Conservation (phyloP, 2,888 invertebrate genomes). For the Watsonalla binaria region DNA sequence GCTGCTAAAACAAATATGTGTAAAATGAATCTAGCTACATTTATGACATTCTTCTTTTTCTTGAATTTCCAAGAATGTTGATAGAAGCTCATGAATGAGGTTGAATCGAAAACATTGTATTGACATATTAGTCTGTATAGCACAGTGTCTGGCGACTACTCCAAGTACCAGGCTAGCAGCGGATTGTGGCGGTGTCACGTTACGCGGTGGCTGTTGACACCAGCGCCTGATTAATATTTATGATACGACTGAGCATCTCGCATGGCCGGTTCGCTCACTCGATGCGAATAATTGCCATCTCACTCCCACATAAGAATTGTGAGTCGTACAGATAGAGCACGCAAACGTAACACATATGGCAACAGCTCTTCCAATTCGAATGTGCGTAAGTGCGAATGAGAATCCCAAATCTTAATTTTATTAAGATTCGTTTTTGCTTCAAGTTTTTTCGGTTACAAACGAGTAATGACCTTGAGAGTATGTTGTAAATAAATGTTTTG, state of each 20-base stretch:
- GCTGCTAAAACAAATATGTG: too few species aligned
- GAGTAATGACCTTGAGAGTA: conserved; percentile 30
- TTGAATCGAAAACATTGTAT: conserved; percentile 20
- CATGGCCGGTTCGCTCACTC: conserved; percentile 73
- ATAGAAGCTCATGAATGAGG: conserved; percentile 1
- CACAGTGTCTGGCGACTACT: conserved; percentile 48
- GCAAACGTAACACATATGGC: conserved; percentile 48
- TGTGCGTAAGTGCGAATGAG: conserved; percentile 73
- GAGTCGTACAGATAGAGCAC: conserved; percentile 41
- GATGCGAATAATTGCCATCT: conserved; percentile 67
- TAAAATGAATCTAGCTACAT: too few species aligned
- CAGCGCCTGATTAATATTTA: conserved; percentile 79
- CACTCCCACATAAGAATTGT: conserved; percentile 45
- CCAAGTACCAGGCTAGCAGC: conserved; percentile 68
- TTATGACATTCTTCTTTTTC: too few species aligned
- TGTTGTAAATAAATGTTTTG: conserved; percentile 21
- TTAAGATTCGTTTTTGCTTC: conserved; percentile 47
- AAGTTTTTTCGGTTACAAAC: conserved; percentile 32
- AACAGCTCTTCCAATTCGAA: conserved; percentile 60
- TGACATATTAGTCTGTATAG: conserved; percentile 34
- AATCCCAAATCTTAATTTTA: conserved; percentile 71
- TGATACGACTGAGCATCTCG: conserved; percentile 78
- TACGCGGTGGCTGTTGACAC: conserved; percentile 79
- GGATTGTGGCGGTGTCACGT: conserved; percentile 74
- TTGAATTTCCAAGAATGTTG: too few species aligned